Base-by-base conservation (phyloP, 2,797 vertebrate genomes). In the Galagoides demidoff region DNA sequence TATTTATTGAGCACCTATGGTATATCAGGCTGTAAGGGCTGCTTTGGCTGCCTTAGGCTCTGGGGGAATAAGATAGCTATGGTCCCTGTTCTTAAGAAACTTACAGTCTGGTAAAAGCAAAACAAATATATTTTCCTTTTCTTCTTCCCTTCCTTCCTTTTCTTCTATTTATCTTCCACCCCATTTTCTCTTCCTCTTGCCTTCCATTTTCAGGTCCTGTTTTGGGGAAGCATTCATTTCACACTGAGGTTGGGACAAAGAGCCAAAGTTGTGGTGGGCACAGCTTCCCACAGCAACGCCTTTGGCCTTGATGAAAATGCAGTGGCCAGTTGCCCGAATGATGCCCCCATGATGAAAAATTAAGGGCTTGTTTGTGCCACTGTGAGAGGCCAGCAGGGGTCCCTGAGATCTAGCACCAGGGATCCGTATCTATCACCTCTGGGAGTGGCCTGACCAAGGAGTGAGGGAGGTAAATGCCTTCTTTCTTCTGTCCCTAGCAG, bases 41-140 rank as follows among this genome's bases (percentile, higher is more conserved):
- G 17, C 22, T 37, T 89, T 55, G 25, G 2, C 52, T 82, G 74
- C 37, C 61, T 86, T 59, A 73, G 76, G 45, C 68, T 85, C 74
- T 22, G 14, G 74, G 74, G 68, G 3, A 73, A 52, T 1, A 90
- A 90, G 63, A 73, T 25, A 74, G 13, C n/a, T 37, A 64, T 71
- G 17, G 77, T 61, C 5, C 8, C 31, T 84, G 14, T 83, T 19
- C 43, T 76, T 34, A 82, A 5, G 52, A 92, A 82, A 16, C 23
- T 79, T 79, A 84, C 11, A 66, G n/a, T 84, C 59, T 88, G 14
- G 66, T 85, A 82, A 93, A 87, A 88, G 31, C 39, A 87, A 73
- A 89, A 68, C 52, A n/a, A 52, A n/a, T 17, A 49, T 16, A 1
- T 79, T 55, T 84, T 88, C 71, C 14, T 31, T 92, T 73, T 84